phyloP scores from a whole-genome alignment of 2,888 invertebrate species.

The Phrixothrix hirtus region DNA sequence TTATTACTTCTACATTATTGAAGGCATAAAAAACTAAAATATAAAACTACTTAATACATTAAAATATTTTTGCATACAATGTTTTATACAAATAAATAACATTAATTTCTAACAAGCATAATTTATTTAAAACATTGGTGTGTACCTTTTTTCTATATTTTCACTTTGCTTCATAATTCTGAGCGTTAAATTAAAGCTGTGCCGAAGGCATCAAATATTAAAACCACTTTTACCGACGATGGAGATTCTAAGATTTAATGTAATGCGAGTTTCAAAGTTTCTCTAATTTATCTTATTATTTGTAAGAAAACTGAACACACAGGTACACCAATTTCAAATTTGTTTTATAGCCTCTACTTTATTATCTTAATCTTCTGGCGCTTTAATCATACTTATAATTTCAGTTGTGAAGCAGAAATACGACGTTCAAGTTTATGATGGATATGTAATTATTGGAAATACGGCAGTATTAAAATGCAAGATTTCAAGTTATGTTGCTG shows the following conservation, averaged over 20 bases:
- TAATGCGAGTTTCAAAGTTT: constrained; percentile 13
- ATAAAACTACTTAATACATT: too few relatives aligned
- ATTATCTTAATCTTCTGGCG: too few relatives aligned
- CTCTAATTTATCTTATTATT: constrained; percentile 3
- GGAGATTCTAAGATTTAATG: constrained; percentile 17
- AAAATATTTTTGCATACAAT: too few relatives aligned
- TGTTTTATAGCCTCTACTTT: too few relatives aligned
- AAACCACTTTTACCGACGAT: constrained; percentile 17
- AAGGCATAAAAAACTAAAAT: too few relatives aligned
- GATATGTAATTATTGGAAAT: constrained; percentile 89
- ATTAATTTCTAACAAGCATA: too few relatives aligned
- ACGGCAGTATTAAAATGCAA: constrained; percentile 88
- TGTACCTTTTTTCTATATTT: constrained; percentile 5
- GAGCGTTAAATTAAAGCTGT: constrained; percentile 13
- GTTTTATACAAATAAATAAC: too few relatives aligned
- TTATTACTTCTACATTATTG: too few relatives aligned
- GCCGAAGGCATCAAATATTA: constrained; percentile 20
- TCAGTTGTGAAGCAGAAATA: constrained; percentile 83
- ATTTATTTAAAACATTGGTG: too few relatives aligned
- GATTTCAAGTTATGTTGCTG: constrained; percentile 85
- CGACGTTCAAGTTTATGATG: constrained; percentile 88
- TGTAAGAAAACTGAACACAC: neutral
- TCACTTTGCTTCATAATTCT: constrained; percentile 10
- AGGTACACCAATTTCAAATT: too few relatives aligned
- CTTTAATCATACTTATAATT: too few relatives aligned